phyloP scores from a whole-genome alignment of 1,140 invertebrate species.

The Macrobrachium nipponense region DNA sequence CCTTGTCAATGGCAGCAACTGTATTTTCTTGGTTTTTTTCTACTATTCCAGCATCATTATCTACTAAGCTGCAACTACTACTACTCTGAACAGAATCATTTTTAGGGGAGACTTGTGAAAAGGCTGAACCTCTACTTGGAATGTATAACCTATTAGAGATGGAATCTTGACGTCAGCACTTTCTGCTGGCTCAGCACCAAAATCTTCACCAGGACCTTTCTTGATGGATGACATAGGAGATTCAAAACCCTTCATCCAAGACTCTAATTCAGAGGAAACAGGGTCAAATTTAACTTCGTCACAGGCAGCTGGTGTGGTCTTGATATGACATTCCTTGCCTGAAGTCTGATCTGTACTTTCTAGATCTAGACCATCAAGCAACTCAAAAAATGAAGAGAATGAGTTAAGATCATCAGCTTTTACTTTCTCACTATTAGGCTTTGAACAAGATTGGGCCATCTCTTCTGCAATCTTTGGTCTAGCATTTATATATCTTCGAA shows the following conservation, averaged over 20 bases:
- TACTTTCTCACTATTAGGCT: no score
- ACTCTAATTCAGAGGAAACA: constrained; percentile 37
- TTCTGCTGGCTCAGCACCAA: neutral
- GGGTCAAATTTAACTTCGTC: neutral
- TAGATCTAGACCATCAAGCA: constrained; percentile 33
- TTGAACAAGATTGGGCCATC: no score
- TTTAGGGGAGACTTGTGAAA: neutral
- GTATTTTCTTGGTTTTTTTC: neutral
- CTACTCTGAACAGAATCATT: neutral
- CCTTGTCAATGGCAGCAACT: no score
- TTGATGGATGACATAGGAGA: neutral
- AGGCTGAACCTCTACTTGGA: constrained; percentile 34
- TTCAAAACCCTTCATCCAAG: constrained; percentile 51
- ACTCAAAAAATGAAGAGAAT: constrained; percentile 27
- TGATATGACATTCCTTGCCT: neutral
- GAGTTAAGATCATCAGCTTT: no score
- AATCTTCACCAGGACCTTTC: neutral
- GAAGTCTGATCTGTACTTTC: neutral
- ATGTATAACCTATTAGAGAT: neutral
- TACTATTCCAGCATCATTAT: neutral
- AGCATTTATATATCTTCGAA: constrained; percentile 1
- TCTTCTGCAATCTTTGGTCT: neutral
- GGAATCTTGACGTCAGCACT: neutral
- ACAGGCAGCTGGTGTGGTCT: neutral
- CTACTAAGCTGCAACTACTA: no score